Evolutionary conservation across 2,888 invertebrate genomes (phyloP), one percentile per base, ranked within the genome.

Genomic region (Synergus gifuensis): DNA sequence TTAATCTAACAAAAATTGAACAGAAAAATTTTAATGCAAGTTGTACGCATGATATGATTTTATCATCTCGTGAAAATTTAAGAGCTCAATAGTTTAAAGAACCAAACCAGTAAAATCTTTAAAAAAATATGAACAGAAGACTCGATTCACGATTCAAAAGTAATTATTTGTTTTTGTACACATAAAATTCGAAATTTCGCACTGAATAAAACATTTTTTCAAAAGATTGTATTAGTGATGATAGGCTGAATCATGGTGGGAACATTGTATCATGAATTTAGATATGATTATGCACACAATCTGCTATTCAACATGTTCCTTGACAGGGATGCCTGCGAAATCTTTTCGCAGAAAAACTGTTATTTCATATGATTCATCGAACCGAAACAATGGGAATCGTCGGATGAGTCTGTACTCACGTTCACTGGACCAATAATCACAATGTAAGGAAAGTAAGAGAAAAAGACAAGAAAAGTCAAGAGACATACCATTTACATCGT

Each of bases 341-440:
- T 67, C 46, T 67, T 67, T 46, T 67, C 67, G 44, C 67, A 67
- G 67, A 46, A 67, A 46, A 11, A 46, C 42, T 44, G 42, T 67
- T 67, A 36, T 58, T 73, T 73, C n/a, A 46, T n/a, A 22, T 46
- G 11, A 67, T 67, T 22, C 73, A 73, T 28, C 73, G 73, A 54
- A 73, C 73, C 73, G 73, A 54, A 54, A 54, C 73, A 73, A 73
- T 73, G 73, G 73, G 54, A 73, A 73, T 73, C 73, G 49, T 36
- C 49, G 12, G 73, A 36, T 54, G 16, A 73, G 5, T 2, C 22
- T 54, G 36, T 73, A 73, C 73, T 73, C 73, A 73, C 73, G 73
- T 58, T 73, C 54, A 73, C 40, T 73, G 28, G 28, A 58, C 36
- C 49, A 73, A 69, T 69, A 49, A 49, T 28, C 28, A 73, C 4